A percentile compares a stretch with the other conserved stretches of the same genome.
Evolutionary conservation across 2,888 invertebrate genomes (phyloP).

Genomic region (Philereme transversata): DNA sequence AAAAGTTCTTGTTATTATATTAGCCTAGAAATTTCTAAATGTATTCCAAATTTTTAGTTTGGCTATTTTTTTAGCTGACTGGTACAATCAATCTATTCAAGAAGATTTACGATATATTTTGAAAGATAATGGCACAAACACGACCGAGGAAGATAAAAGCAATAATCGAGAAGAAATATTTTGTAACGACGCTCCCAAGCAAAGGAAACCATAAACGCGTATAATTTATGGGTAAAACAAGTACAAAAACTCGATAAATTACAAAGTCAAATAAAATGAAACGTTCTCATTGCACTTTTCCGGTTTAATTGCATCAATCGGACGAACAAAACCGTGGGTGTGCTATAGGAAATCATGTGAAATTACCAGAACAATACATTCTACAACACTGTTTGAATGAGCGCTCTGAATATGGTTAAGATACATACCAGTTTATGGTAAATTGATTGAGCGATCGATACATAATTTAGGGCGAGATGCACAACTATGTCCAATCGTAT

Average conservation of each 20-base stretch:
- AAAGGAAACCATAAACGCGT: slow-evolving; percentile 11
- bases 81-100: too few relatives aligned
- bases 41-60: too few relatives aligned
- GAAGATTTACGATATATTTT: too few relatives aligned
- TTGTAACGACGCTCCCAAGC: not conserved
- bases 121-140: too few relatives aligned
- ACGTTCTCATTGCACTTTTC: slow-evolving; percentile 47
- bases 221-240: slow-evolving; percentile 18
- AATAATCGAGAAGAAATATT: too few relatives aligned
- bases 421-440: slow-evolving; percentile 12
- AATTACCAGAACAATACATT: slow-evolving; percentile 54
- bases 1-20: too few relatives aligned
- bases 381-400: slow-evolving; percentile 39
- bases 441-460: slow-evolving; percentile 56
- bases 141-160: too few relatives aligned
- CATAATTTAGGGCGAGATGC: too few relatives aligned
- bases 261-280: slow-evolving; percentile 39
- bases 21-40: too few relatives aligned
- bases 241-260: slow-evolving; percentile 31
- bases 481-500: too few relatives aligned
- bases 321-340: slow-evolving; percentile 55
- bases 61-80: too few relatives aligned
- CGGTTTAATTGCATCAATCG: slow-evolving; percentile 46
- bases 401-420: slow-evolving; percentile 55
- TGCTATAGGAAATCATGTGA: slow-evolving; percentile 67